These are phyloP conservation scores for Atta cephalotes DNA, from an alignment of 1,140 invertebrate genomes.

Conservation along the genomic window DNA sequence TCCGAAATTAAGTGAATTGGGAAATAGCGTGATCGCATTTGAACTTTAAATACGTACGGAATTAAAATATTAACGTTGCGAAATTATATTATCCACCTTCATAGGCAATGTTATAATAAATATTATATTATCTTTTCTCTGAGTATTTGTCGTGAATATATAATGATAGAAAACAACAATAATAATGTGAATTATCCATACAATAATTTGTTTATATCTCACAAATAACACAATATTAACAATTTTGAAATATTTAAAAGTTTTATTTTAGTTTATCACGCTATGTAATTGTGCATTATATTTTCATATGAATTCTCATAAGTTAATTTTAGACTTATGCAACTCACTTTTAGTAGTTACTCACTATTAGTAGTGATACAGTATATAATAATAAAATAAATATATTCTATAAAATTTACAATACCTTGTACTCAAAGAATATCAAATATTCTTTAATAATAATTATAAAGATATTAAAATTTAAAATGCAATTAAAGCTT, in stretches of 20 bases:
- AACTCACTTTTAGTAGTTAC: not conserved
- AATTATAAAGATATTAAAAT: too few relatives aligned
- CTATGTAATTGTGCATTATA: not conserved
- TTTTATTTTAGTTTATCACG: not conserved
- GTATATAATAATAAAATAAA: not conserved
- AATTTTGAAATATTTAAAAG: not conserved
- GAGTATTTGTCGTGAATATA: not conserved
- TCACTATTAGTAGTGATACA: not conserved
- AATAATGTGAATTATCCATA: not conserved
- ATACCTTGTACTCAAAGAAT: not conserved
- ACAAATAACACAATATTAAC: not conserved
- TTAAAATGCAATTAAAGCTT: too few relatives aligned
- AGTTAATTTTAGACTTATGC: not conserved
- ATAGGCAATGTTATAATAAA: not conserved
- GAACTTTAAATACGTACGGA: not conserved
- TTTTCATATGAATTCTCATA: not conserved
- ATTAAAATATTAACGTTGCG: constrained; percentile 23
- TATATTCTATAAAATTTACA: not conserved
- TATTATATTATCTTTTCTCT: constrained; percentile 14
- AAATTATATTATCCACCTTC: constrained; percentile 15
- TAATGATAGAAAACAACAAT: not conserved
- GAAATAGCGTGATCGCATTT: constrained; percentile 2
- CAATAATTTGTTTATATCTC: constrained; percentile 9
- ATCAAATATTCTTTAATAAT: not conserved
- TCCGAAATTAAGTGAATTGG: constrained; percentile 4